Conservation (phyloP, 2,888 invertebrate genomes). For the Rhopalosiphum nymphaeae region DNA sequence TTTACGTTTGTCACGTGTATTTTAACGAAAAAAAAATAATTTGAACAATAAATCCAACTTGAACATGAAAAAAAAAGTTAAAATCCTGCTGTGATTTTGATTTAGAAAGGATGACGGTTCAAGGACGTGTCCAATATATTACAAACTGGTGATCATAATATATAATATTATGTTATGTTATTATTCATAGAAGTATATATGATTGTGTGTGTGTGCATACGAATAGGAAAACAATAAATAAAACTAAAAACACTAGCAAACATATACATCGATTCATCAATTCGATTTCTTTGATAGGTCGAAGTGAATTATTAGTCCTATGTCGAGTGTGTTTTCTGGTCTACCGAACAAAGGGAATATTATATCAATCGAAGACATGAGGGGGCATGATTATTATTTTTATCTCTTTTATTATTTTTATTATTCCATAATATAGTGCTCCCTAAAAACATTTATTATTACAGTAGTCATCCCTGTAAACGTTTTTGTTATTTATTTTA, state of each 20-base stretch:
- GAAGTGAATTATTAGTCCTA: conserved; percentile 20
- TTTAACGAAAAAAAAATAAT: not conserved
- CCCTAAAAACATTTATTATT: conserved; percentile 34
- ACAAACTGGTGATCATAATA: not conserved
- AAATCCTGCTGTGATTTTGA: conserved; percentile 19
- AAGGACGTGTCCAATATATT: conserved; percentile 28
- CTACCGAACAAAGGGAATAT: conserved; percentile 12
- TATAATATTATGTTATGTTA: not conserved
- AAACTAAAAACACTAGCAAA: not conserved
- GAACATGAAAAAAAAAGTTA: not conserved
- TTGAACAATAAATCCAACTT: not conserved
- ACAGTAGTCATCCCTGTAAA: not conserved
- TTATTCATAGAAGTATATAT: not conserved
- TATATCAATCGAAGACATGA: conserved; percentile 6
- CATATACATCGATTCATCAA: conserved; percentile 19
- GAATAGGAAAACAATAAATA: conserved; percentile 28
- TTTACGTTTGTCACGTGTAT: not conserved
- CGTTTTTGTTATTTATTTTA: not conserved
- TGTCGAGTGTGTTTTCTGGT: conserved; percentile 17
- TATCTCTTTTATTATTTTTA: conserved; percentile 24
- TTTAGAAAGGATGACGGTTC: conserved; percentile 5
- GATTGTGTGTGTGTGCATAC: not conserved
- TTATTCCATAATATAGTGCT: conserved; percentile 11
- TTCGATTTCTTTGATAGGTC: conserved; percentile 23
- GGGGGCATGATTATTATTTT: conserved; percentile 25